A percentile compares a stretch with the other conserved stretches of the same genome.
phyloP scores from a whole-genome alignment of 2,888 invertebrate species.

The Drosophila helvetica region DNA sequence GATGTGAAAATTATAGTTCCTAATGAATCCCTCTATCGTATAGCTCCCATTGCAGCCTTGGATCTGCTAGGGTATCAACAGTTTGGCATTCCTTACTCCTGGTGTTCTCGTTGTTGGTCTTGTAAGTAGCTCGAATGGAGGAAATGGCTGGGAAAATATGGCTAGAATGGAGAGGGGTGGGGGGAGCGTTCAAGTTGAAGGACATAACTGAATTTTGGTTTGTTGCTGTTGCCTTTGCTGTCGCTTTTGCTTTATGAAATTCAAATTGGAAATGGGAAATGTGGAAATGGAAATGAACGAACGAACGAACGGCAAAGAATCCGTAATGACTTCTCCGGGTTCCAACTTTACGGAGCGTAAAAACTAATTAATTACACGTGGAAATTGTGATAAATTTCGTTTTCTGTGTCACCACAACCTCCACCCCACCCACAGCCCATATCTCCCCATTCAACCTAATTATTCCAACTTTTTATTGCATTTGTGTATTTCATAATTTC shows the following conservation, averaged over 20 bases:
- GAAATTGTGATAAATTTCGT: constrained; percentile 74
- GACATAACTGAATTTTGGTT: constrained; percentile 49
- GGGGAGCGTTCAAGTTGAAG: constrained; percentile 58
- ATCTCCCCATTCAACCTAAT: constrained; percentile 30
- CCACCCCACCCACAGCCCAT: constrained; percentile 3
- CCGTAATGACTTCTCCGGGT: constrained; percentile 39
- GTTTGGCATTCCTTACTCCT: not conserved
- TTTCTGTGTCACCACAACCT: constrained; percentile 35
- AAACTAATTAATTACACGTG: constrained; percentile 78
- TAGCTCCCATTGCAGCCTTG: not conserved
- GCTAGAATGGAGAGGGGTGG: not conserved
- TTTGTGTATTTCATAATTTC: constrained; percentile 7
- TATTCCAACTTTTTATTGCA: constrained; percentile 24
- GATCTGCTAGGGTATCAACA: not conserved
- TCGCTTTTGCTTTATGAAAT: constrained; percentile 64
- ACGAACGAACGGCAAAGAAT: constrained; percentile 30
- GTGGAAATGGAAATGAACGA: constrained; percentile 13
- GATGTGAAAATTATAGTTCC: not conserved
- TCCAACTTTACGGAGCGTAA: constrained; percentile 44
- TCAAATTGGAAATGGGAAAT: constrained; percentile 52
- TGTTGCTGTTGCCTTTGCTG: constrained; percentile 29
- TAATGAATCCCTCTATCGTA: not conserved
- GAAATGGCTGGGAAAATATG: constrained; percentile 17
- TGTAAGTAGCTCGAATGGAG: constrained; percentile 41
- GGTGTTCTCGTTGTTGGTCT: constrained; percentile 37